Percentiles rank a stretch among this genome's conserved stretches.
Conservation (phyloP, 2,888 invertebrate genomes). For the Clostera curtula region DNA sequence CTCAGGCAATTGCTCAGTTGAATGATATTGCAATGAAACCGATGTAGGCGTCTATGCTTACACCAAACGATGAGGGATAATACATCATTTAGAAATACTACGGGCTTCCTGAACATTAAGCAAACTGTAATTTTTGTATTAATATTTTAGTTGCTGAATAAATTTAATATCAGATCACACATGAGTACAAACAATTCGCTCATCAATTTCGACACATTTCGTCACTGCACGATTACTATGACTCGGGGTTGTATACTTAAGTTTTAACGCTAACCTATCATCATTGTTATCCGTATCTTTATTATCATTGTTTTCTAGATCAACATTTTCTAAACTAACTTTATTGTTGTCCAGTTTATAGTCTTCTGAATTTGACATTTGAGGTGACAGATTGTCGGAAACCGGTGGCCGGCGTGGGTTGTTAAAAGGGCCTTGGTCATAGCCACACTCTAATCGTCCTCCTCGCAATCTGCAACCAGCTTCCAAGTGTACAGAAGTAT, state of each 20-base stretch:
- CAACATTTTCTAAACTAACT: not conserved
- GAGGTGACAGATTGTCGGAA: conserved; percentile 5
- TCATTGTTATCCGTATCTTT: too few species aligned
- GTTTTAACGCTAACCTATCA: not conserved
- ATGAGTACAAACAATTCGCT: conserved; percentile 37
- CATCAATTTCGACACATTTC: conserved; percentile 35
- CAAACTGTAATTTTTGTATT: too few species aligned
- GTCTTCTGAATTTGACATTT: conserved; percentile 2
- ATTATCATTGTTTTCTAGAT: too few species aligned
- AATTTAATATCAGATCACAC: conserved; percentile 7
- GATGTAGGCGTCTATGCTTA: too few species aligned
- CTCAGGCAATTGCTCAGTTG: too few species aligned
- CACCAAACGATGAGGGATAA: too few species aligned
- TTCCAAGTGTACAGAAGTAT: conserved; percentile 20
- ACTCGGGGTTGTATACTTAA: not conserved
- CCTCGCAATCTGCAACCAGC: conserved; percentile 44
- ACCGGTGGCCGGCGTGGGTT: conserved; percentile 25
- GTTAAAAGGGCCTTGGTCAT: conserved; percentile 36
- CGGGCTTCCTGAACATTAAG: too few species aligned
- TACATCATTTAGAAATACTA: too few species aligned
- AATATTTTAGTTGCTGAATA: too few species aligned
- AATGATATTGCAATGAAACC: too few species aligned
- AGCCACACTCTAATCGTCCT: conserved; percentile 56
- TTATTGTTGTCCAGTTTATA: not conserved
- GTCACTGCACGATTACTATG: conserved; percentile 10